These are phyloP conservation scores for Notoglanidium macrostoma DNA, from an alignment of 2,797 vertebrate genomes.

Conservation along the genomic window DNA sequence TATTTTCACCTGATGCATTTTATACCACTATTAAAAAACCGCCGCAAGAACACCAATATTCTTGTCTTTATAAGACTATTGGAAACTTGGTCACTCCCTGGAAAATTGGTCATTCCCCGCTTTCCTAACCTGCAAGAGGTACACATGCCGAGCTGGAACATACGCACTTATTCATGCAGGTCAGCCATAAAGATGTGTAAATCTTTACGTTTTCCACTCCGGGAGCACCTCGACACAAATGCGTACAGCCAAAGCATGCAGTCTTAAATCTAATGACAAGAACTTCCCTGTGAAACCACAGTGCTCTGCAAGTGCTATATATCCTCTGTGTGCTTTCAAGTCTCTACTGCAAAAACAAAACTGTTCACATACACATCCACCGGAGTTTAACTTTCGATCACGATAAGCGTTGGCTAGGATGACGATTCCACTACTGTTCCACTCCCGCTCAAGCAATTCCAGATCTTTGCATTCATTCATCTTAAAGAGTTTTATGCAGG, in stretches of 20 bases:
- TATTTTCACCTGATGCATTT: not conserved
- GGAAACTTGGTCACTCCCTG: constrained; percentile 25
- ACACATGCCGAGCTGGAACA: constrained; percentile 25
- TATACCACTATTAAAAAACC: not conserved
- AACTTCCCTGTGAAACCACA: constrained; percentile 27
- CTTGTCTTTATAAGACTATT: constrained; percentile 23
- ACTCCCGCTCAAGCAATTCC: not conserved
- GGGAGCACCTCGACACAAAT: not conserved
- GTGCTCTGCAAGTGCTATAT: not conserved
- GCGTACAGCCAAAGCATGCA: constrained; percentile 26
- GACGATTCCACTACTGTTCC: not conserved
- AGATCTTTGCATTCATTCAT: not conserved
- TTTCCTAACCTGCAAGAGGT: constrained; percentile 28
- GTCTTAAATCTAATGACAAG: constrained; percentile 44
- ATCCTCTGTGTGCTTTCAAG: not conserved
- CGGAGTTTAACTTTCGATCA: not conserved
- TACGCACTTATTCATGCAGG: constrained; percentile 43
- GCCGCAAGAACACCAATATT: constrained; percentile 20
- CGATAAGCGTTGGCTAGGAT: not conserved
- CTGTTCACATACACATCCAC: not conserved
- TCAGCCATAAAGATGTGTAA: constrained; percentile 37
- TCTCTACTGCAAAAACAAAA: not conserved
- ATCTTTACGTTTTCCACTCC: constrained; percentile 38
- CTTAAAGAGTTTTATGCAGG: not conserved
- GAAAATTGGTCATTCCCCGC: constrained; percentile 27